Conservation (phyloP, 2,888 invertebrate genomes). For the Lydus trimaculatus region DNA sequence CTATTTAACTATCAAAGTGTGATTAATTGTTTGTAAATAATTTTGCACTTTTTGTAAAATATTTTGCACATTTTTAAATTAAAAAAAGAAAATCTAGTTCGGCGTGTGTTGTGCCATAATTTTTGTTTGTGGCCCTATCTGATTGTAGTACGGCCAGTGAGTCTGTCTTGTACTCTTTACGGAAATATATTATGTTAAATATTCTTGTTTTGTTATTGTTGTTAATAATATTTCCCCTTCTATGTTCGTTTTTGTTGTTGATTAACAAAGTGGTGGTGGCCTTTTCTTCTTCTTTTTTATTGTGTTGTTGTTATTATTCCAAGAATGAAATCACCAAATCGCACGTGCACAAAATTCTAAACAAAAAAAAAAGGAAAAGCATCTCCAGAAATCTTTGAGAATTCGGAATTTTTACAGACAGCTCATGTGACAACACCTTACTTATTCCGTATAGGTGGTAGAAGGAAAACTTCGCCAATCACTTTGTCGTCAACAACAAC, state of each 20-base stretch:
- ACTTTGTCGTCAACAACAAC: slow-evolving; percentile 1
- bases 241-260: neutral
- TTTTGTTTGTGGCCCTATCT: slow-evolving; percentile 32
- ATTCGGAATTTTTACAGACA: slow-evolving; percentile 24
- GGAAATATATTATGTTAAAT: slow-evolving; percentile 43
- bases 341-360: slow-evolving; percentile 9
- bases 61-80: slow-evolving; percentile 31
- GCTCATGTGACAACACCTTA: slow-evolving; percentile 31
- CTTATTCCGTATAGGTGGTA: slow-evolving; percentile 38
- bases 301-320: neutral
- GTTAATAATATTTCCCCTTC: slow-evolving; percentile 13
- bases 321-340: neutral
- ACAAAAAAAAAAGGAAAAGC: too few species aligned
- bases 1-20: slow-evolving; percentile 21
- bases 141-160: slow-evolving; percentile 39
- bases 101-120: slow-evolving; percentile 49
- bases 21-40: slow-evolving; percentile 43
- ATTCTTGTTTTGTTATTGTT: slow-evolving; percentile 33
- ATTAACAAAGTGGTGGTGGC: slow-evolving; percentile 19
- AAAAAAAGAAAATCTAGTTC: slow-evolving; percentile 24
- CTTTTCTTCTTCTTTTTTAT: neutral
- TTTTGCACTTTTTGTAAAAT: slow-evolving; percentile 43
- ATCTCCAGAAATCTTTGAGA: neutral
- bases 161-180: slow-evolving; percentile 34
- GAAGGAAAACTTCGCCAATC: slow-evolving; percentile 38